Evolutionary conservation across 1,140 invertebrate species (phyloP), one percentile per base, ranked within the genome.

Genomic region (Drosophila micromelanica): DNA sequence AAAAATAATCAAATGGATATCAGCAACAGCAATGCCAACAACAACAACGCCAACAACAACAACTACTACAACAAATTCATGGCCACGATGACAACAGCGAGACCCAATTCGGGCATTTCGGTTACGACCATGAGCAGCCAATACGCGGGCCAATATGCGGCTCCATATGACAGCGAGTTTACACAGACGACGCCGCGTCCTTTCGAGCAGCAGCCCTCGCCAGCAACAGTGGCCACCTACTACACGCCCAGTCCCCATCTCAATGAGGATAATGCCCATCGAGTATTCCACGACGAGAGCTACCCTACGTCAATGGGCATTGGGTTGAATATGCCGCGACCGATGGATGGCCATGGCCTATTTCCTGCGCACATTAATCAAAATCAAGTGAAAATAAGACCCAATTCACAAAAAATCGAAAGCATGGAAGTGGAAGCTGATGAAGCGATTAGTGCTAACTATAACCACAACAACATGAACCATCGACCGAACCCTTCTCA

Each of bases 371-470:
- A 74, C 5, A 69, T 90, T 32, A 73, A 90, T 27, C 42, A 76
- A 37, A 73, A 76, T 46, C 80, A 75, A 55, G 78, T 91, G n/a
- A 84, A 76, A 48, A 77, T 91, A 15, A 69, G 90, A 49, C 90
- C 90, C 43, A 91, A 91, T 81, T 80, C 85, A 43, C 80, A 91
- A 30, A 91, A 91, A 79, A 80, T 91, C 70, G 90, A 91, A 76
- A 91, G 90, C 76, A 90, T 91, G 84, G 90, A 91, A 63, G 67
- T 80, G 40, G 73, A 78, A 11, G 40, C 78, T 51, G 90, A 91
- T 45, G 84, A 90, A 49, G 40, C 73, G 51, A 71, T 76, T 72
- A 90, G 79, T 59, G 55, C 60, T 37, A 70, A 48, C 64, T 89
- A 84, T 63, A 55, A 65, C 20, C 52, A 52, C 1, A 64, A 52